Conservation (phyloP, 2,797 vertebrate species). For the Propithecus perrieri region DNA sequence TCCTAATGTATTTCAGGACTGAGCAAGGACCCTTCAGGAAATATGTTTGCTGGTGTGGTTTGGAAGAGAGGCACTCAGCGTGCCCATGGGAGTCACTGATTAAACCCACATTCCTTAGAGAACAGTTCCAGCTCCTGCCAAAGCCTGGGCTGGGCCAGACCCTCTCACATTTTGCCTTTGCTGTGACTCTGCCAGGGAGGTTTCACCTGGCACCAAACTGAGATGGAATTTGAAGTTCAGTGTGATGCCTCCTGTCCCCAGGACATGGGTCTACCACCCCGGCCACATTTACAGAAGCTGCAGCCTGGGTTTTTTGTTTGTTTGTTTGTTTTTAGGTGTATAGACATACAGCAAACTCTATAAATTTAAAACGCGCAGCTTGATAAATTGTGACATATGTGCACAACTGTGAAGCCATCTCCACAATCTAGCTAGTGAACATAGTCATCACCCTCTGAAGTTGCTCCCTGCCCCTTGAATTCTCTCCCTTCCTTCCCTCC, state of each 20-base stretch:
- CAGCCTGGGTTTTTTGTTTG: neutral
- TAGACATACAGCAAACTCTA: neutral
- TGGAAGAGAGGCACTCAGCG: neutral
- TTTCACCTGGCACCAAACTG: neutral
- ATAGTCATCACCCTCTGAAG: neutral
- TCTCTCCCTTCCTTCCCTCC: neutral
- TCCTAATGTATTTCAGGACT: neutral
- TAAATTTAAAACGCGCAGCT: neutral
- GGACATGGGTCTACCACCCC: neutral
- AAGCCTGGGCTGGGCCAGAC: neutral
- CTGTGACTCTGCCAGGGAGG: neutral
- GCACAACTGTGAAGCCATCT: neutral
- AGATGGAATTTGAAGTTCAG: neutral
- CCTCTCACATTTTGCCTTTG: neutral
- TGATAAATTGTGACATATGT: neutral
- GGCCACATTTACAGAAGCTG: neutral
- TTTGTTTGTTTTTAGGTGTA: neutral
- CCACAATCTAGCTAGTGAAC: neutral
- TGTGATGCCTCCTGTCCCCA: neutral
- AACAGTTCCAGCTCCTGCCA: neutral
- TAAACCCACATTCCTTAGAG: conserved; percentile 45
- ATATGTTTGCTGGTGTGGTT: conserved; percentile 32
- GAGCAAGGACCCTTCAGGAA: conserved; percentile 29
- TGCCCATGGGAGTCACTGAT: conserved; percentile 34
- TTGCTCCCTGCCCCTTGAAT: neutral